Base-by-base conservation (phyloP, 2,888 invertebrate genomes). In the Pachydiplax longipennis region DNA sequence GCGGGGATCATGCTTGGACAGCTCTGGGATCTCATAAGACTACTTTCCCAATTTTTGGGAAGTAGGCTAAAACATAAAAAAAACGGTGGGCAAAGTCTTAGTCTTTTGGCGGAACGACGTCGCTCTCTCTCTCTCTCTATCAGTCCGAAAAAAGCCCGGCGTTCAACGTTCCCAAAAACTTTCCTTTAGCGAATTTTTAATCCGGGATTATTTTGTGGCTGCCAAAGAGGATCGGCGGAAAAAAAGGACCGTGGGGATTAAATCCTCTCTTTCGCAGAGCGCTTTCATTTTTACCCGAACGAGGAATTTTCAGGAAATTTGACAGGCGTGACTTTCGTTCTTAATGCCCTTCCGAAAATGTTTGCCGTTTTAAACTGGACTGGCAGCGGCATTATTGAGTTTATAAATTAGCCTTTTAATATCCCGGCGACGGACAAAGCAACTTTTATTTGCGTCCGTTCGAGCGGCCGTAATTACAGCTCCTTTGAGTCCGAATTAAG, bases 121-220 rank as follows among this genome's bases (percentile, higher is more conserved):
- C 44, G 44, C 8, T 10, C 44, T 53, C 53, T 18, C 53, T 53
- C 8, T 10, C 44, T 53, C 53, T 18, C 53, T 53, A 53, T 53
- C 53, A 18, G 53, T 4, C 44, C 53, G 18, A 53, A 53, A 53
- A 53, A 53, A 53, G 53, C 53, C 53, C 18, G 15, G 53, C 53
- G 53, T 53, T 53, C 53, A 53, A 53, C 53, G 53, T 53, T 53
- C 53, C 53, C 53, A 53, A 73, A 73, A 73, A 73, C 73, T 73
- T 73, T 73, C 73, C 73, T 73, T 73, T 73, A 31, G 73, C 73
- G 73, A 73, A 73, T 87, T 87, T 87, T 40, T 48, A 58, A 65
- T 65, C 65, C 35, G 12, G 61, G 87, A 87, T 87, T 87, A 87
- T 25, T 48, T 65, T 87, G 87, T 13, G 87, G 87, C 37, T 37